A percentile compares a stretch with the other conserved stretches of the same genome.
Evolutionary conservation across 2,113 vertebrate genomes (phyloP).

Genomic region (Noturus placidus): DNA sequence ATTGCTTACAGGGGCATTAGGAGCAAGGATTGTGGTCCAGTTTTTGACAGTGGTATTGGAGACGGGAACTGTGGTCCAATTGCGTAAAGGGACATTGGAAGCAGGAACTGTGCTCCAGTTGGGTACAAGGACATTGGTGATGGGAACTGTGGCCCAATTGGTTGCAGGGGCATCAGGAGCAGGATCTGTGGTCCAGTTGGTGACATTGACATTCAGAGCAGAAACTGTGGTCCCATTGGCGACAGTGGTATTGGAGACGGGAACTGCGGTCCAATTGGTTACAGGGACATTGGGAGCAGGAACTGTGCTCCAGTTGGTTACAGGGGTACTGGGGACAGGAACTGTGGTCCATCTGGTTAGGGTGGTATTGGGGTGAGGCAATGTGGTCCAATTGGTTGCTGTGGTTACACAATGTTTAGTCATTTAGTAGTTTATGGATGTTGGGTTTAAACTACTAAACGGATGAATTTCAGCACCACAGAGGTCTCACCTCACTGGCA

Average conservation of each 20-base stretch:
- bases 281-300: neutral
- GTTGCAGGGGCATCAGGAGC: neutral
- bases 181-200: neutral
- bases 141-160: neutral
- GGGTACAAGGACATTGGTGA: no score
- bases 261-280: neutral
- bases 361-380: neutral
- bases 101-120: neutral
- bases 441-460: neutral
- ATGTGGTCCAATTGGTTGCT: neutral
- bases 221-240: neutral
- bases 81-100: neutral
- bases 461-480: slow-evolving; percentile 3
- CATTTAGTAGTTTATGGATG: neutral
- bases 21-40: neutral
- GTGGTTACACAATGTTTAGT: neutral
- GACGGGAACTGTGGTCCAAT: no score
- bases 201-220: no score
- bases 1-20: neutral
- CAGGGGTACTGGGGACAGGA: neutral
- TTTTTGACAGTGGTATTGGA: neutral
- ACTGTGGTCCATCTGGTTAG: neutral
- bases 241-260: neutral
- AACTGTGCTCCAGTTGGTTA: neutral
- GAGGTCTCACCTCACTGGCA: neutral